Percentiles rank a stretch among this genome's conserved stretches.
Conservation (phyloP, 2,113 vertebrate species). For the Dunckerocampus dactyliophorus region DNA sequence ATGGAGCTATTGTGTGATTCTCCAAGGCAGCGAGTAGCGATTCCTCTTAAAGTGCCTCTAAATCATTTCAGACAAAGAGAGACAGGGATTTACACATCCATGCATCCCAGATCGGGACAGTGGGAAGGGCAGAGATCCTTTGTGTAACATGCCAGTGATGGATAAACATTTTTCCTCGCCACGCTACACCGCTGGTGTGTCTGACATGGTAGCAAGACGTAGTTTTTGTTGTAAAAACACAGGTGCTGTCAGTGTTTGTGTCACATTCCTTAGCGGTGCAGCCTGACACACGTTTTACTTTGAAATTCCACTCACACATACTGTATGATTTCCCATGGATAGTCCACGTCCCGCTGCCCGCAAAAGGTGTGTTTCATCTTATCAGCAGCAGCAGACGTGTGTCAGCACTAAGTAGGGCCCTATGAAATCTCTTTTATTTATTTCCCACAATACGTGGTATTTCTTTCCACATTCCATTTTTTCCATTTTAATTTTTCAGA, state of each 20-base stretch:
- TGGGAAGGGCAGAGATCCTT: constrained; percentile 50
- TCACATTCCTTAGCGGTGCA: constrained; percentile 27
- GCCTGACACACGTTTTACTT: constrained; percentile 22
- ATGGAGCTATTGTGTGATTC: constrained; percentile 63
- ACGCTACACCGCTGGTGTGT: constrained; percentile 16
- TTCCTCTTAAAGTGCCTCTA: constrained; percentile 59
- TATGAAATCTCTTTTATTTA: no score
- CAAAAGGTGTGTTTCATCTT: constrained; percentile 54
- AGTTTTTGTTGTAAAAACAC: constrained; percentile 39
- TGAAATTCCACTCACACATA: constrained; percentile 14
- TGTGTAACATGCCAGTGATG: constrained; percentile 56
- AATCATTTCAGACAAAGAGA: constrained; percentile 64
- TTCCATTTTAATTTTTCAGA: no score
- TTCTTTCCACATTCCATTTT: no score
- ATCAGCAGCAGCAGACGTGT: constrained; percentile 55
- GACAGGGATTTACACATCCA: constrained; percentile 58
- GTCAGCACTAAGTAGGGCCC: constrained; percentile 1
- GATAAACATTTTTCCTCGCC: constrained; percentile 47
- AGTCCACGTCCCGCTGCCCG: constrained; percentile 42
- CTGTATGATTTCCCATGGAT: constrained; percentile 31
- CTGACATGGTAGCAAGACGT: constrained; percentile 30
- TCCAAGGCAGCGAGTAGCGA: constrained; percentile 53
- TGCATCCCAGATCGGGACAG: constrained; percentile 44
- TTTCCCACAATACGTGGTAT: no score
- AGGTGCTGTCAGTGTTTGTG: constrained; percentile 43